These are phyloP conservation scores for Calyptomena viridis DNA, from an alignment of 2,113 vertebrate species.

Conservation along the genomic window DNA sequence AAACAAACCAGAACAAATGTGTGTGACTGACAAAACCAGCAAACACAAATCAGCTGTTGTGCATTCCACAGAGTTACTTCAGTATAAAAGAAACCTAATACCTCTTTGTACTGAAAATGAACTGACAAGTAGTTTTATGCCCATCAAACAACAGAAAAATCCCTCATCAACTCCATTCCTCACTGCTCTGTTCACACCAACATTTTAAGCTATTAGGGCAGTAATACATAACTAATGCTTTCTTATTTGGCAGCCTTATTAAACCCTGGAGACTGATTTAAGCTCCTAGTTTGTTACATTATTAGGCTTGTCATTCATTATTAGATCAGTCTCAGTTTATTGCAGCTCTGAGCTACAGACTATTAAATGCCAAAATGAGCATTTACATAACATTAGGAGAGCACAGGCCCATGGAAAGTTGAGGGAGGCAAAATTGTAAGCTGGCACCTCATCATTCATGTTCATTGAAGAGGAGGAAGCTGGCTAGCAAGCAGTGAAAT, in stretches of 20 bases:
- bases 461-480: neutral
- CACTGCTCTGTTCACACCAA: neutral
- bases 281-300: slow-evolving; percentile 16
- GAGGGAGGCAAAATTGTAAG: neutral
- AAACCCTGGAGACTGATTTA: slow-evolving; percentile 37
- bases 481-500: neutral
- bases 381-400: neutral
- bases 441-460: neutral
- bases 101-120: neutral
- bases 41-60: neutral
- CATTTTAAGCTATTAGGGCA: neutral
- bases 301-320: slow-evolving; percentile 55
- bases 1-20: neutral
- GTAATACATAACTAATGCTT: slow-evolving; percentile 33
- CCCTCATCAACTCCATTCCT: neutral
- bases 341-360: neutral
- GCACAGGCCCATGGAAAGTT: neutral
- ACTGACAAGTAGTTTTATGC: neutral
- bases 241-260: slow-evolving; percentile 40
- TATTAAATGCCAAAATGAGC: neutral
- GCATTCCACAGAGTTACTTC: neutral
- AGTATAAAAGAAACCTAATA: neutral
- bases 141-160: neutral
- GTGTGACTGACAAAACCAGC: neutral
- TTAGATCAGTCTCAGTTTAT: slow-evolving; percentile 27